Evolutionary conservation across 92 coral and sea anemone genomes (phyloP).

Genomic region (Porites cylindrica): DNA sequence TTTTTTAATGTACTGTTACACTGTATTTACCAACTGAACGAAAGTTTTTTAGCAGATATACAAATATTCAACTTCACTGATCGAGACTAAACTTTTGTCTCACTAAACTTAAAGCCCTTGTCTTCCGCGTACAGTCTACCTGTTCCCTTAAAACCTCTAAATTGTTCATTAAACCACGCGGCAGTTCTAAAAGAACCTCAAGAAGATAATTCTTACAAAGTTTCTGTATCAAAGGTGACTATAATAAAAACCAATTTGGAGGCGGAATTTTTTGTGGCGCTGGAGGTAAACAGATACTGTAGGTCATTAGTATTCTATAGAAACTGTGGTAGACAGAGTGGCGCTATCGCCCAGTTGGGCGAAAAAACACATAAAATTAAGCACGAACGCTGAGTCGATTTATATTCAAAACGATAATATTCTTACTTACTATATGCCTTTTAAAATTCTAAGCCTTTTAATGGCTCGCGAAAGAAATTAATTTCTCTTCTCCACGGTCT

Average conservation of each 20-base stretch:
- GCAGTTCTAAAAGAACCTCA: slow-evolving; percentile 5
- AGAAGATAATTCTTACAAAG: slow-evolving; percentile 23
- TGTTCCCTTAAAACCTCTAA: background rate
- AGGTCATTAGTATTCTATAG: slow-evolving; percentile 60
- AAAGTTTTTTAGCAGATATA: background rate
- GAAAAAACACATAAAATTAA: slow-evolving; percentile 74
- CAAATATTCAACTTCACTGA: background rate
- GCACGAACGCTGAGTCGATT: slow-evolving; percentile 58
- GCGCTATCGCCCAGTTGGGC: slow-evolving; percentile 94
- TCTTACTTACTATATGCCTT: background rate
- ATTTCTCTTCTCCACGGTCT: background rate
- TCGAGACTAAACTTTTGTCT: background rate
- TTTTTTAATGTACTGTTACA: background rate
- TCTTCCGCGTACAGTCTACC: no score
- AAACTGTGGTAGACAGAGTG: slow-evolving; percentile 82
- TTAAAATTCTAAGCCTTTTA: slow-evolving; percentile 1
- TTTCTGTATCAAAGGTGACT: slow-evolving; percentile 23
- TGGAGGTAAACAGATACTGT: slow-evolving; percentile 58
- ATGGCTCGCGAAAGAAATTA: background rate
- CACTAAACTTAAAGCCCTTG: background rate
- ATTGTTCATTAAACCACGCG: background rate
- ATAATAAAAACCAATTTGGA: slow-evolving; percentile 14
- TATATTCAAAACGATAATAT: slow-evolving; percentile 51
- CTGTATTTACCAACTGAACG: background rate
- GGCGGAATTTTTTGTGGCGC: slow-evolving; percentile 24